Evolutionary conservation across 2,113 vertebrate genomes (phyloP), one percentile per base, ranked within the genome.

Genomic region (Arizona elegans): DNA sequence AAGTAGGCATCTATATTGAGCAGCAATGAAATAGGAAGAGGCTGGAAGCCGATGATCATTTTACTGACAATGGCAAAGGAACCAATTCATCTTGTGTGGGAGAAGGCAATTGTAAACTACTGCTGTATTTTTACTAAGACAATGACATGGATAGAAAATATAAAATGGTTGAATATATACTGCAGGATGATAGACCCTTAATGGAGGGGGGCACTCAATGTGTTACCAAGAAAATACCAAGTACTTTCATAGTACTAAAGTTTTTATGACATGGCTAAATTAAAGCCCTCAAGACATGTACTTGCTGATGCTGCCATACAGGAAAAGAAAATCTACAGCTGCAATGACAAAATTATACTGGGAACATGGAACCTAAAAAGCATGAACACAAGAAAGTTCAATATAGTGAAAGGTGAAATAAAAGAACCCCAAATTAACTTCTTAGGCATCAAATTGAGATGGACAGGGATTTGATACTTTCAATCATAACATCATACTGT

Each of bases 191-290:
- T 33, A 33, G 13, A 29, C n/a, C 13, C 13, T 33, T 75, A 75
- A 33, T n/a, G 13, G 33, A 17, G 13, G 5, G n/a, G 13, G 11
- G 0, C n/a, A 2, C n/a, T 33, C 65, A 33, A 75, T 1, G 0
- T 75, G 13, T 12, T 75, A 75, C n/a, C 13, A 15, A 75, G 65
- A n/a, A 75, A 15, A n/a, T 50, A 8, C 47, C 47, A 50, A 50
- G 13, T 33, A 17, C n/a, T 75, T 75, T 75, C 65, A 75, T n/a
- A 75, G 10, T 75, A 33, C 65, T 75, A 33, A 75, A 33, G 4
- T 12, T 70, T 70, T 70, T 33, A 75, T 17, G 13, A 75, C n/a
- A 75, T 75, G n/a, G 65, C n/a, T 75, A 33, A 33, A 17, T 75
- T 75, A 75, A 75, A 75, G n/a, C n/a, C 65, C n/a, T 75, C n/a